phyloP scores from a whole-genome alignment of 2,113 vertebrate species.

The Chaetura pelagica region DNA sequence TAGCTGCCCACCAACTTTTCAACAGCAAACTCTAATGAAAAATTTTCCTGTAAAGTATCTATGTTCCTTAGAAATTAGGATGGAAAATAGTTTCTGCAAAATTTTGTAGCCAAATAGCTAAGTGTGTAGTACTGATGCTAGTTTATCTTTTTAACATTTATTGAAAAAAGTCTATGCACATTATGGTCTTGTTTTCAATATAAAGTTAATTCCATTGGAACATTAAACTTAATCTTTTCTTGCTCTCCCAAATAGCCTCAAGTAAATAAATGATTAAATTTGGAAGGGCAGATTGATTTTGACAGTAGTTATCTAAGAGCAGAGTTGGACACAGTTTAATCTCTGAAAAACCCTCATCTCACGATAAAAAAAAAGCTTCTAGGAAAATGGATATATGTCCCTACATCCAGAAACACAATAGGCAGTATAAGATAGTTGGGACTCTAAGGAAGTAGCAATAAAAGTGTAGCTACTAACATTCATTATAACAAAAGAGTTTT shows the following conservation, averaged over 20 bases:
- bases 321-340: neutral
- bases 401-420: neutral
- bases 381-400: neutral
- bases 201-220: neutral
- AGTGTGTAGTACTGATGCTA: neutral
- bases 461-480: neutral
- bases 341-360: neutral
- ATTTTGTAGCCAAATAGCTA: neutral
- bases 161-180: neutral
- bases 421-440: neutral
- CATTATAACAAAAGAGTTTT: neutral
- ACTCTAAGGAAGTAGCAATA: neutral
- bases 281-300: neutral
- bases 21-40: neutral
- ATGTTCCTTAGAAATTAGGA: neutral
- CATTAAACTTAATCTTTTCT: neutral
- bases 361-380: neutral
- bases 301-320: neutral
- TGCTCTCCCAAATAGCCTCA: neutral
- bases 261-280: constrained; percentile 36
- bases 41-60: neutral
- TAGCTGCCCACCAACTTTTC: neutral
- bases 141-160: neutral
- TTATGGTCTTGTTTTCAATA: neutral
- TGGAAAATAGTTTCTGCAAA: neutral